Evolutionary conservation across 2,888 invertebrate genomes (phyloP).

Genomic region (Slavum lentiscoides): DNA sequence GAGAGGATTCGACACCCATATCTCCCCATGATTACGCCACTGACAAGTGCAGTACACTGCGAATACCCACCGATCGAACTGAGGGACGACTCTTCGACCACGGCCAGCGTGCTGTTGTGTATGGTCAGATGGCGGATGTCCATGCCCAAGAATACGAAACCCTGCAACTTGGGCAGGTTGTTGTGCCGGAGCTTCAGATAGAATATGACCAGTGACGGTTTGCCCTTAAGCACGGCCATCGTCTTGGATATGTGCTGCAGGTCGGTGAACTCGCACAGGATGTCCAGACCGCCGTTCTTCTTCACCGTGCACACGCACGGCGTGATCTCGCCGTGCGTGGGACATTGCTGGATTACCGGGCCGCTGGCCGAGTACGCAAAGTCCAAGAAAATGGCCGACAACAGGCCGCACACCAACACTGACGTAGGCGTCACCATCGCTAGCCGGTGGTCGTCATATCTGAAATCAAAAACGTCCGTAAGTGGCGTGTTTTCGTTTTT

Average conservation of each 20-base stretch:
- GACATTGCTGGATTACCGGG: constrained; percentile 64
- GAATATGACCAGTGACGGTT: constrained; percentile 77
- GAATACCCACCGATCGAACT: constrained; percentile 76
- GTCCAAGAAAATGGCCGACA: constrained; percentile 25
- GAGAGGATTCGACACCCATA: too few species aligned
- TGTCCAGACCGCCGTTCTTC: constrained; percentile 85
- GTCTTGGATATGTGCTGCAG: constrained; percentile 76
- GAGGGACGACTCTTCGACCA: constrained; percentile 83
- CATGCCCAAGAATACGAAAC: constrained; percentile 83
- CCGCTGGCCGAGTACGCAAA: constrained; percentile 38
- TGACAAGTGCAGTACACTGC: too few species aligned
- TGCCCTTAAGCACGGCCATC: constrained; percentile 80
- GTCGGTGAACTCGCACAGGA: constrained; percentile 85
- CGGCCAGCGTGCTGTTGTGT: constrained; percentile 84
- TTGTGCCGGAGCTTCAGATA: constrained; percentile 87
- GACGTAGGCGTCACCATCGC: constrained; percentile 35
- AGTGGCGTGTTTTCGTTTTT: too few species aligned
- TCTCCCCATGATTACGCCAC: too few species aligned
- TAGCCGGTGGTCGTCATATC: constrained; percentile 43
- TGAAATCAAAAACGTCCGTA: not conserved
- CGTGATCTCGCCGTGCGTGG: constrained; percentile 72
- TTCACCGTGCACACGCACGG: constrained; percentile 85
- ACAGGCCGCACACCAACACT: constrained; percentile 28
- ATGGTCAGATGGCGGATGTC: constrained; percentile 87
- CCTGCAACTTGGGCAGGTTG: constrained; percentile 79